These are phyloP conservation scores for Pseudopleuronectes americanus DNA, from an alignment of 2,797 vertebrate species.

Conservation along the genomic window DNA sequence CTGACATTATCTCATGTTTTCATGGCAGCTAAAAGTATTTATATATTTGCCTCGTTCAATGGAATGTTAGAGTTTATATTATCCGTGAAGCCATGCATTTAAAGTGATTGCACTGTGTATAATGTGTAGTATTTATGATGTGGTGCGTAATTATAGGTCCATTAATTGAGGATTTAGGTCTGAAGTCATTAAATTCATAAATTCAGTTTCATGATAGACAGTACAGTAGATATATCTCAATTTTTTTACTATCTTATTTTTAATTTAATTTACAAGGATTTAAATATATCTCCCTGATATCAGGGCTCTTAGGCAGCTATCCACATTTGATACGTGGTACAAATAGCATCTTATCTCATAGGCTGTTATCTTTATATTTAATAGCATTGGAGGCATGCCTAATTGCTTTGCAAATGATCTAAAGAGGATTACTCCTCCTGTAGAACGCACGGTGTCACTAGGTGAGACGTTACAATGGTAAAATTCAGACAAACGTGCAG, in stretches of 20 bases:
- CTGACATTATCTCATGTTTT: conserved; percentile 55
- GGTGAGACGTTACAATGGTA: conserved; percentile 69
- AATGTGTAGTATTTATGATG: conserved; percentile 69
- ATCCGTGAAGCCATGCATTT: conserved; percentile 61
- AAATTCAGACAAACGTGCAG: conserved; percentile 56
- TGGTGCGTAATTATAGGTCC: conserved; percentile 64
- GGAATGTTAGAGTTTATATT: conserved; percentile 67
- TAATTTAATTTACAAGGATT: conserved; percentile 77
- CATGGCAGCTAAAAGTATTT: conserved; percentile 74
- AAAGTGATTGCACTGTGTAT: conserved; percentile 68
- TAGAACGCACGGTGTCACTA: conserved; percentile 66
- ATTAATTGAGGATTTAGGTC: conserved; percentile 71
- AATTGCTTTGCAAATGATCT: conserved; percentile 83
- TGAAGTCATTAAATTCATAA: conserved; percentile 58
- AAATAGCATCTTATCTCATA: conserved; percentile 80
- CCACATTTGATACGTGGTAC: conserved; percentile 76
- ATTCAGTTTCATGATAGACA: conserved; percentile 70
- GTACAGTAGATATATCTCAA: conserved; percentile 59
- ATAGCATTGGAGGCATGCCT: conserved; percentile 79
- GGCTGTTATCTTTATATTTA: conserved; percentile 80
- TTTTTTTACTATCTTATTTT: conserved; percentile 61
- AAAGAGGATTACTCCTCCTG: conserved; percentile 75
- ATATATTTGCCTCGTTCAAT: conserved; percentile 69
- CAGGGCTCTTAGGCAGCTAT: conserved; percentile 80
- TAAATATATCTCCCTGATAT: conserved; percentile 75